Conservation (phyloP, 2,113 vertebrate species). For the Lophius piscatorius region DNA sequence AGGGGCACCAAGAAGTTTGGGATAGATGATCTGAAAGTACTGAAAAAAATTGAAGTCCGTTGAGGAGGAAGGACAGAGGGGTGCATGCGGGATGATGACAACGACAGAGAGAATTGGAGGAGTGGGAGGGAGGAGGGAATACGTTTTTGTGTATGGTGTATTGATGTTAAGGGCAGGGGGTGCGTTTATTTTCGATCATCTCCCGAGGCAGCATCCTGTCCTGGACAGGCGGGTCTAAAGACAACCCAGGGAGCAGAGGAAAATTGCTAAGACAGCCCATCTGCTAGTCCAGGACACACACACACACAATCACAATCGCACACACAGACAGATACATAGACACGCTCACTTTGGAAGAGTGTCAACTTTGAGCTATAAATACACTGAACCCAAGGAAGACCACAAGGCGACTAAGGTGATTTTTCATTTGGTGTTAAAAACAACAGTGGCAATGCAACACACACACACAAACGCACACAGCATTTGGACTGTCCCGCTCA, state of each 20-base stretch:
- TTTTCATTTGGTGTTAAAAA: slow-evolving; percentile 86
- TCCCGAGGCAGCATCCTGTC: slow-evolving; percentile 94
- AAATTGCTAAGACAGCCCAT: slow-evolving; percentile 96
- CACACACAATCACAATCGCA: slow-evolving; percentile 56
- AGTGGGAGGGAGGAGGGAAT: slow-evolving; percentile 47
- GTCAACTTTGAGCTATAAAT: slow-evolving; percentile 92
- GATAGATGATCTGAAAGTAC: neutral
- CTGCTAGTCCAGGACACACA: slow-evolving; percentile 91
- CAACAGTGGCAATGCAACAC: slow-evolving; percentile 58
- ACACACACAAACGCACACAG: neutral
- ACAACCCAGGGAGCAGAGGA: slow-evolving; percentile 88
- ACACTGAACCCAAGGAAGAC: slow-evolving; percentile 87
- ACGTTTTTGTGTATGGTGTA: slow-evolving; percentile 37
- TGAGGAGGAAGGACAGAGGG: neutral
- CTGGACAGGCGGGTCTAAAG: slow-evolving; percentile 90
- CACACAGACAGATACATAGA: slow-evolving; percentile 31
- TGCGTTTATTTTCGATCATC: slow-evolving; percentile 86
- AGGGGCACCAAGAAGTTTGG: neutral
- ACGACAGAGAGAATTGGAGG: slow-evolving; percentile 6
- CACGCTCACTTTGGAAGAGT: slow-evolving; percentile 85
- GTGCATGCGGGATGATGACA: no score
- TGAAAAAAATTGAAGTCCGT: neutral
- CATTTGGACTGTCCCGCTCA: slow-evolving; percentile 31
- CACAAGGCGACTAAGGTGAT: slow-evolving; percentile 90
- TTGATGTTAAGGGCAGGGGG: slow-evolving; percentile 59